Base-by-base conservation (phyloP, 2,888 invertebrate species). In the Kuschelorhynchus macadamiae region DNA sequence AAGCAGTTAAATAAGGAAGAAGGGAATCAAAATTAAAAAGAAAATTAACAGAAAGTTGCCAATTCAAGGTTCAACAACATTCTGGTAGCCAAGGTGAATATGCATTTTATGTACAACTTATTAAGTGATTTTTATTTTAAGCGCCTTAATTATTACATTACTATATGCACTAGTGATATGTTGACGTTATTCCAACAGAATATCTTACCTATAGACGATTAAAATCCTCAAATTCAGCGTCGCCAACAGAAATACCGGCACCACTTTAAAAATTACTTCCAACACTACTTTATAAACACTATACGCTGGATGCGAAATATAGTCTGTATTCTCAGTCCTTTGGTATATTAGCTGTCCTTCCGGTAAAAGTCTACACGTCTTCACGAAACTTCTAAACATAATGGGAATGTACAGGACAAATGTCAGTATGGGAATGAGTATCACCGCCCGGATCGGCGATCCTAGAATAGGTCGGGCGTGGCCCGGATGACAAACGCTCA, bases 401-500 rank as follows among this genome's bases (percentile, higher is more conserved):
- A 87, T 88, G n/a, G 92, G 92, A 73, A 90, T 84, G 81, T 92
- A 92, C 71, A 91, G 84, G 63, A 90, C 79, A 77, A 91, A 88
- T 2, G 92, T 91, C 32, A 87, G 83, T 63, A 91, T 76, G 11
- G 90, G 89, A 70, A 90, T 89, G 61, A 90, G 83, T 47, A 86
- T 85, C 46, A 91, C 90, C 3, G 90, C 88, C 18, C 88, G 86
- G 75, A 88, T 87, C 12, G 90, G 89, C 2, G 88, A 87, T 33
- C 91, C 80, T 47, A 81, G 71, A 46, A 90, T 86, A 2, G 91
- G 90, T 46, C 90, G 85, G 12, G 89, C 87, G 74, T 89, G 87
- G 2, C 91, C 89, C 1, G 92, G 91, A 82, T 90, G 90, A 76
- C 92, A 92, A 4, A 92, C 91, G 67, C 91, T 91, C 30, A 91